A percentile compares a stretch with the other conserved stretches of the same genome.
phyloP scores from a whole-genome alignment of 2,888 invertebrate genomes.

The Microplitis manilae region DNA sequence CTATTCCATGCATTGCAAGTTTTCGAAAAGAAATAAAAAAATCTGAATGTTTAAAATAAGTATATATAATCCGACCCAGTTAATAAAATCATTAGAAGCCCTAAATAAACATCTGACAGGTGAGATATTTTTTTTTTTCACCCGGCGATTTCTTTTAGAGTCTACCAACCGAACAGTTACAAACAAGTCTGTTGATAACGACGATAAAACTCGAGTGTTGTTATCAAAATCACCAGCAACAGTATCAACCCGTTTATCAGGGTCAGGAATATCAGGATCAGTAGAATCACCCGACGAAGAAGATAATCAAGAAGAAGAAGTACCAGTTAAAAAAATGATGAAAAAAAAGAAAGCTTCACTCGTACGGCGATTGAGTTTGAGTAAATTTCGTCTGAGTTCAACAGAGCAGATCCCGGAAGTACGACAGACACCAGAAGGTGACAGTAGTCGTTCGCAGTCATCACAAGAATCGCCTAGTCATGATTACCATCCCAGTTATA shows the following conservation, averaged over 20 bases:
- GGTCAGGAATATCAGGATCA: background rate
- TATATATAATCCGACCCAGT: conserved; percentile 17
- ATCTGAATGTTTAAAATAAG: background rate
- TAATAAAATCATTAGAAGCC: conserved; percentile 43
- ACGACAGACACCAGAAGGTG: conserved; percentile 64
- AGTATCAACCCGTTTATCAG: background rate
- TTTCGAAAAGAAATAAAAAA: background rate
- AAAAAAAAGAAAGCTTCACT: conserved; percentile 62
- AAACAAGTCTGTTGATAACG: conserved; percentile 4
- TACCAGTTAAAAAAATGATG: conserved; percentile 54
- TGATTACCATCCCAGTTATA: conserved; percentile 55
- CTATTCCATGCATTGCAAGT: background rate
- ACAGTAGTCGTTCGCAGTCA: conserved; percentile 66
- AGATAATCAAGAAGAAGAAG: background rate
- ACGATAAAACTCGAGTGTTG: background rate
- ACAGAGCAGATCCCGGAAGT: conserved; percentile 48
- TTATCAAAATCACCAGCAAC: background rate
- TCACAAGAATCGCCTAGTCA: conserved; percentile 64
- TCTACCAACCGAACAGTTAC: conserved; percentile 11
- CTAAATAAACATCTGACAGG: conserved; percentile 13
- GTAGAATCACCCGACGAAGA: conserved; percentile 20
- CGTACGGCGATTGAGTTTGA: conserved; percentile 64
- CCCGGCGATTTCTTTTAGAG: conserved; percentile 30
- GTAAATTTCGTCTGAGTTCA: conserved; percentile 61
- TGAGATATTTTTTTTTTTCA: conserved; percentile 15